Evolutionary conservation across 1,140 invertebrate genomes (phyloP).

Genomic region (Eueides isabella): DNA sequence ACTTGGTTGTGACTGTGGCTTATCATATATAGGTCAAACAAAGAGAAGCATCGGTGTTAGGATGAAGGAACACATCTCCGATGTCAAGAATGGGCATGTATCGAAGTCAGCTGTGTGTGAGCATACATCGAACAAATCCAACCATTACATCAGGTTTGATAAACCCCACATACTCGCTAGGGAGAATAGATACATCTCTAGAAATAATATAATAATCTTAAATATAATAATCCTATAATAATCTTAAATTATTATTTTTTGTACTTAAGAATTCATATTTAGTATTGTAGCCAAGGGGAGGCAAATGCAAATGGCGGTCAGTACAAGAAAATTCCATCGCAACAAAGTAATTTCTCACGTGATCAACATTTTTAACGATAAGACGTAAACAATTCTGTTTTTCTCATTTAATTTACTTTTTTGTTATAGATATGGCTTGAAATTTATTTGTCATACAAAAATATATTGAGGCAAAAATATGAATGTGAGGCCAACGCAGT

Average conservation of each 20-base stretch:
- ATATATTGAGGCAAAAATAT: too few relatives aligned
- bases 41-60: too few relatives aligned
- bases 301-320: slow-evolving; percentile 10
- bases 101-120: too few relatives aligned
- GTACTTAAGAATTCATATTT: background rate
- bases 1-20: too few relatives aligned
- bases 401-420: background rate
- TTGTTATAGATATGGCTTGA: background rate
- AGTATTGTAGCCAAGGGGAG: background rate
- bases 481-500: too few relatives aligned
- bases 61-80: too few relatives aligned
- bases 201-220: background rate
- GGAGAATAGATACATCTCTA: too few relatives aligned
- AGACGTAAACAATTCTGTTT: background rate
- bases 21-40: too few relatives aligned
- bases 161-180: too few relatives aligned
- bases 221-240: background rate
- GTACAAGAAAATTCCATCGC: slow-evolving; percentile 2
- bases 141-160: too few relatives aligned
- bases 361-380: slow-evolving; percentile 1
- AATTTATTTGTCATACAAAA: background rate
- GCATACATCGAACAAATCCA: too few relatives aligned
- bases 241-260: background rate
- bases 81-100: too few relatives aligned
- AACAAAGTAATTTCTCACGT: background rate